Base-by-base conservation (phyloP, 2,113 vertebrate species). In the Scytalopus superciliaris region DNA sequence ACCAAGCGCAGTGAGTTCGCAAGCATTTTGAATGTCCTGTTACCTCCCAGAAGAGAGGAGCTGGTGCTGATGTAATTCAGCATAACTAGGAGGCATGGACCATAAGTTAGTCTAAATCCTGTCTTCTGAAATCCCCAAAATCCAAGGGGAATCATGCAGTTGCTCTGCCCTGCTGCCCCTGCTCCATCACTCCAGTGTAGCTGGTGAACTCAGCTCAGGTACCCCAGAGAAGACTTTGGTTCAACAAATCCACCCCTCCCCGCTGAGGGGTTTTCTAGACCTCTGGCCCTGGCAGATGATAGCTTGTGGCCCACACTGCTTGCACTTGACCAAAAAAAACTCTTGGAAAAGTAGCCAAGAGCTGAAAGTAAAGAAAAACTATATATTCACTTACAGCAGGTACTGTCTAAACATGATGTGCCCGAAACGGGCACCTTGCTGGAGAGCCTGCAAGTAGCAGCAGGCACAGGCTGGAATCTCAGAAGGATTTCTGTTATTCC, bases 1-100 rank as follows among this genome's bases (percentile, higher is more conserved):
- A 87, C 21, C 25, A 37, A 68, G n/a, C 1, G 2, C 42, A 55
- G 30, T 0, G 1, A 42, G 25, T 56, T 55, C 3, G 0, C 42
- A 62, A 21, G 15, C 19, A 45, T 16, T 50, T 22, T 17, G 2
- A 39, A 72, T 2, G 1, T 30, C 28, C 8, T 33, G 19, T 15
- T 50, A 25, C 25, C 9, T 25, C 44, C 11, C 7, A 40, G 64
- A 79, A 35, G 0, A 55, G 10, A 57, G 9, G 19, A 28, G 42
- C 12, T 67, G 21, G n/a, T 31, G 35, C 18, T 45, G 40, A 28
- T 68, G 56, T 31, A 79, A 70, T 59, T 49, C 56, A 44, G 44
- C 13, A 7, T 8, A 60, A 69, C 33, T 2, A 47, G 22, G 42
- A 50, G 30, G 30, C 11, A 12, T 0, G 4, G 19, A 10, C 42